phyloP scores from a whole-genome alignment of 1,140 invertebrate genomes.

The Drosophila setifemur region DNA sequence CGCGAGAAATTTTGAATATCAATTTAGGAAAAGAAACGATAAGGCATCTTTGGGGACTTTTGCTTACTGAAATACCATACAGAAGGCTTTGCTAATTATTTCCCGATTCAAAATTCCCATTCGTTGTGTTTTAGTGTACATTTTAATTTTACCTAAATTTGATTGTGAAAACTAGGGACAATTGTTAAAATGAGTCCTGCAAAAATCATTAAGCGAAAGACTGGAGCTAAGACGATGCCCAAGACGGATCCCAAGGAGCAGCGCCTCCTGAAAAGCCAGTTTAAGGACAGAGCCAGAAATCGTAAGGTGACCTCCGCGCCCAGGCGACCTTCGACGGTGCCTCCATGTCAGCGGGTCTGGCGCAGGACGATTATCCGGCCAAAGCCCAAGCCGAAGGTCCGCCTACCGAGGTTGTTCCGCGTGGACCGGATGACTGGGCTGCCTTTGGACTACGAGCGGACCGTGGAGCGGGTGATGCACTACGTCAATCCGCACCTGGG shows the following conservation, averaged over 20 bases:
- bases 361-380: slow-evolving; percentile 25
- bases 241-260: slow-evolving; percentile 17
- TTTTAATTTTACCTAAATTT: background rate
- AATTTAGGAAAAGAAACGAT: background rate
- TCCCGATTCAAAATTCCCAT: no score
- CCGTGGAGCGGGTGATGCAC: slow-evolving; percentile 49
- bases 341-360: slow-evolving; percentile 11
- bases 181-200: background rate
- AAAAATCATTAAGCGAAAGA: background rate
- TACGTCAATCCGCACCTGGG: slow-evolving; percentile 52
- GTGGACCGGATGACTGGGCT: slow-evolving; percentile 40
- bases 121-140: background rate
- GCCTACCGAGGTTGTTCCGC: slow-evolving; percentile 45
- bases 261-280: background rate
- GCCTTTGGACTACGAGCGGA: slow-evolving; percentile 59
- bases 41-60: background rate
- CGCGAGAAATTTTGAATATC: background rate
- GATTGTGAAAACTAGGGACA: background rate
- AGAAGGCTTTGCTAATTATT: no score
- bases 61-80: no score
- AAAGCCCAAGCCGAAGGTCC: slow-evolving; percentile 18
- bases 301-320: no score
- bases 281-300: background rate
- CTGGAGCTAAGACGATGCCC: background rate
- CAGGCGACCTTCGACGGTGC: background rate